Base-by-base conservation (phyloP, 2,113 vertebrate species). In the Zosterops hypoxanthus region DNA sequence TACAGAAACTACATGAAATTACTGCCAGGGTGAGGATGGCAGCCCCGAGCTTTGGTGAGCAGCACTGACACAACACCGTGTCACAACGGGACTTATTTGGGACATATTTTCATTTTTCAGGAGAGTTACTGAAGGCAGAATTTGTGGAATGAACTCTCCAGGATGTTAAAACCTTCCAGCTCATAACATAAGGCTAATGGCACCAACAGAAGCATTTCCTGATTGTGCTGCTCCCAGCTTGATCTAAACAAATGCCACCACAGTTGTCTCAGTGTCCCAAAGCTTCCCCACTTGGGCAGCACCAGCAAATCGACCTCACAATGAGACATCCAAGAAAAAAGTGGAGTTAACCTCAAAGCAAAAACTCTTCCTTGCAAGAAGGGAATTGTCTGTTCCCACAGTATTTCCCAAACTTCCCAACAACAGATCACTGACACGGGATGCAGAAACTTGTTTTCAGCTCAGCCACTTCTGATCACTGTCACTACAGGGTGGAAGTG, bases 401-500 rank as follows among this genome's bases (percentile, higher is more conserved):
- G 25, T 5, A 39, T 13, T 31, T 13, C 31, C 41, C 66, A 6
- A 24, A 31, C 16, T 13, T 49, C 59, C 36, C 76, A 34, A 50
- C 17, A 28, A 11, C 0, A 2, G 28, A n/a, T 72, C 56, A 3
- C 21, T 21, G 47, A 56, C 17, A 28, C 0, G 7, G 61, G 49
- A 41, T 1, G 7, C 53, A 89, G 33, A 19, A 50, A 47, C 33
- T 21, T 42, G 41, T 42, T 55, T 91, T 14, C 41, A 57, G 6
- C 46, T 29, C 26, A 39, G 39, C 26, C 69, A 34, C 36, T 69
- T n/a, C 57, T 50, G 36, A 33, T 33, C 55, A 10, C 33, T 23
- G 16, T 7, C 63, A 46, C 4, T 23, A 14, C 26, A 47, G 56
- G 47, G 68, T 0, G 11, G 31, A 72, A 64, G 18, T 0, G 31